Conservation (phyloP, 2,888 invertebrate genomes). For the Cataglyphis rosenhaueri region DNA sequence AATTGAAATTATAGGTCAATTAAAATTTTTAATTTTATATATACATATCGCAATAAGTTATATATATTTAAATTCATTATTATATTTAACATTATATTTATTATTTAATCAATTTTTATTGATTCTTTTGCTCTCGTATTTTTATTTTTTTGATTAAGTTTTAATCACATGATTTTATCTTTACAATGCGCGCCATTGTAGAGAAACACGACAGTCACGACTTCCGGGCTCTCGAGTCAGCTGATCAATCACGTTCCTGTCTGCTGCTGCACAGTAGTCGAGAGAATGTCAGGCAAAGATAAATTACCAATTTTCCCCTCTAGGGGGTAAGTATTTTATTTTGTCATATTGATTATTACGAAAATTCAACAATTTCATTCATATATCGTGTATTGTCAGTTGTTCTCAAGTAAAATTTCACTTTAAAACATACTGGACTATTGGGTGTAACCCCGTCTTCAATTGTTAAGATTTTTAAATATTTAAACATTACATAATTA, state of each 20-base stretch:
- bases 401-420: constrained; percentile 13
- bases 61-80: neutral
- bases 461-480: constrained; percentile 27
- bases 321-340: constrained; percentile 92
- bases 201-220: neutral
- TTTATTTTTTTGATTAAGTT: neutral
- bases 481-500: neutral
- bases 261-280: constrained; percentile 74
- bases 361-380: neutral
- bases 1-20: neutral
- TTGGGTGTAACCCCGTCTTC: constrained; percentile 35
- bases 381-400: neutral
- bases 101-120: neutral
- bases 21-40: neutral
- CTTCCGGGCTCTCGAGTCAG: constrained; percentile 82
- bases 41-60: neutral
- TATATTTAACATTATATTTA: neutral
- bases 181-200: constrained; percentile 59
- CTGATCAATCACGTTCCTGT: constrained; percentile 84
- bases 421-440: neutral
- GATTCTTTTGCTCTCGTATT: neutral
- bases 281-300: constrained; percentile 95
- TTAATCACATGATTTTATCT: neutral
- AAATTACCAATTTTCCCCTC: constrained; percentile 96
- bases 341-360: neutral